Percentiles rank a stretch among this genome's conserved stretches.
Evolutionary conservation across 2,888 invertebrate genomes (phyloP).

Genomic region (Epiblema foenella): DNA sequence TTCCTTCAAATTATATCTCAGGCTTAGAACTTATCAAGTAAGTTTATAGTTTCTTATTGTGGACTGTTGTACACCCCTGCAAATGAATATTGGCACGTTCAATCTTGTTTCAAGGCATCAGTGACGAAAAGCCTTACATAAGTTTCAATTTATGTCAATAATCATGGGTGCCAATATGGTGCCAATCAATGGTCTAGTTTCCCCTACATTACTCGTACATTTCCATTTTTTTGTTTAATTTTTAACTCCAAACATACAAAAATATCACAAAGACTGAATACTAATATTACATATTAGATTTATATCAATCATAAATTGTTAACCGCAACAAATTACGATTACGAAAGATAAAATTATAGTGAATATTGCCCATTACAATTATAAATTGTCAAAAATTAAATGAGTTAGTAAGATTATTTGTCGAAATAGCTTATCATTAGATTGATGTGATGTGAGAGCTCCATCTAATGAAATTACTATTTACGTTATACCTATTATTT

Average conservation of each 20-base stretch:
- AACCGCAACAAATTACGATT: background rate
- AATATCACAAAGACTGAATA: slow-evolving; percentile 32
- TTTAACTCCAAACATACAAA: slow-evolving; percentile 21
- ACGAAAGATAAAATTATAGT: background rate
- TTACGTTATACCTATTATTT: too few relatives aligned
- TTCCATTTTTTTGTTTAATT: background rate
- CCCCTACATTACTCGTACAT: background rate
- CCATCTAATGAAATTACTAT: too few relatives aligned
- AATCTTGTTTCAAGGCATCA: background rate
- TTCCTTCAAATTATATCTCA: too few relatives aligned
- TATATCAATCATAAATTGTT: slow-evolving; percentile 5
- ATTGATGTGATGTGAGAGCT: too few relatives aligned
- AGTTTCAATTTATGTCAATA: background rate
- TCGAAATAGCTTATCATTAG: too few relatives aligned
- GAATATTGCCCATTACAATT: too few relatives aligned
- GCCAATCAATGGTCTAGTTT: background rate
- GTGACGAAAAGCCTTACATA: background rate
- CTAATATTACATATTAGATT: slow-evolving; percentile 39
- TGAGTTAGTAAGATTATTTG: too few relatives aligned
- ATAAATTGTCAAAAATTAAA: too few relatives aligned
- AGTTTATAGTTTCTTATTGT: too few relatives aligned
- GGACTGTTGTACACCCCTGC: too few relatives aligned
- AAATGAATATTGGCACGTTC: background rate
- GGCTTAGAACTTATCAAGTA: too few relatives aligned
- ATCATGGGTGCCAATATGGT: background rate